Evolutionary conservation across 2,113 vertebrate genomes (phyloP).

Genomic region (Dasypus novemcinctus): DNA sequence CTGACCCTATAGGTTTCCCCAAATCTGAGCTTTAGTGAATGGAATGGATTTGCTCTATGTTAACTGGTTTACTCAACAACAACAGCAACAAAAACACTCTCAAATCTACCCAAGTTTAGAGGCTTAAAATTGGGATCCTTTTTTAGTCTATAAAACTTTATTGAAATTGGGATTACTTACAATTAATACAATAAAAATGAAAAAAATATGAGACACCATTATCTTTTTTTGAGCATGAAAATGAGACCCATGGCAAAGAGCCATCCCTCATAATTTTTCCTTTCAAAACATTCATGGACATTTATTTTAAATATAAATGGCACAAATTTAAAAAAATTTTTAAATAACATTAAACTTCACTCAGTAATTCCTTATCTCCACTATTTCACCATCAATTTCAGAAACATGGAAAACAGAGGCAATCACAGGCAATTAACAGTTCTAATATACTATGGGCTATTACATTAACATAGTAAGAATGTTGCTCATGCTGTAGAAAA

Average conservation of each 20-base stretch:
- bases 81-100: not conserved
- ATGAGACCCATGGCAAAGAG: constrained; percentile 56
- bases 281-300: constrained; percentile 53
- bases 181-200: constrained; percentile 66
- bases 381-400: not conserved
- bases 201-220: constrained; percentile 52
- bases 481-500: not conserved
- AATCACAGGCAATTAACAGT: not conserved
- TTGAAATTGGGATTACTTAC: constrained; percentile 70
- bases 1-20: not conserved
- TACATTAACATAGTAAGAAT: not conserved
- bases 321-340: constrained; percentile 40
- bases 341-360: constrained; percentile 44
- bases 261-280: constrained; percentile 58
- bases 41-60: not conserved
- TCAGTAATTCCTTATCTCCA: constrained; percentile 21
- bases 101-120: constrained; percentile 28
- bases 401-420: not conserved
- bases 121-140: not conserved
- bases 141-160: constrained; percentile 69
- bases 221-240: constrained; percentile 39
- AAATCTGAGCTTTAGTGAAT: constrained; percentile 18
- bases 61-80: not conserved
- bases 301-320: constrained; percentile 59
- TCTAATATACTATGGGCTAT: not conserved